Base-by-base conservation (phyloP, 2,888 invertebrate genomes). In the Leucoptera coffeella region DNA sequence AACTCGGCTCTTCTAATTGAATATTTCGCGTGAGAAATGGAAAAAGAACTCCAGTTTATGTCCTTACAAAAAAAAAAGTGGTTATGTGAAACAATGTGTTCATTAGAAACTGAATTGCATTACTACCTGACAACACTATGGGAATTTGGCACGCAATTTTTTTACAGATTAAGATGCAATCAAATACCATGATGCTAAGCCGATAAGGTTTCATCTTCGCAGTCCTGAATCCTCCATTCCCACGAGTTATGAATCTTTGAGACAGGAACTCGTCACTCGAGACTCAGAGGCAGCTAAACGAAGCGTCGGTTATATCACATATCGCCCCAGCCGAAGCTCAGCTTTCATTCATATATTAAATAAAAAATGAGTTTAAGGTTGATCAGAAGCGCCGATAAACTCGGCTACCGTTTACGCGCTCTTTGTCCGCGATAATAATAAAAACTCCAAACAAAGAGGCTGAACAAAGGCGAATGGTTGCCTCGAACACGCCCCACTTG, bases 371-470 rank as follows among this genome's bases (percentile, higher is more conserved):
- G 22, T 17, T 26, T 25, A 15, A 60, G 58, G 53, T 59, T 57
- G 69, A 67, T 69, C 64, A 62, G 47, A 60, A 40, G 54, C 43
- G 45, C 61, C 61, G 67, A 69, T 69, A 65, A 47, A 45, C 45
- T 44, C 45, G 41, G 64, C 67, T 67, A 67, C 69, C 69, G 69
- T 58, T 65, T 69, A 67, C 64, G 56, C 60, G 47, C 38, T 47
- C 51, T 59, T 67, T 67, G 69, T 67, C 53, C 51, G 43, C 37
- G 37, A 47, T 47, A 47, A 57, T 56, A 58, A 61, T 60, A 65
- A 64, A 59, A 64, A 57, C 52, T 47, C 60, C 6, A 57, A 51
- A 69, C 67, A 67, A 65, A 58, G 45, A 43, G 39, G 39, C 47
- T 42, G 47, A 50, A 52, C 41, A 50, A 51, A 48, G 47, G 47